A percentile compares a stretch with the other conserved stretches of the same genome.
phyloP scores from a whole-genome alignment of 2,888 invertebrate species.

The Caenorhabditis macrosperma region DNA sequence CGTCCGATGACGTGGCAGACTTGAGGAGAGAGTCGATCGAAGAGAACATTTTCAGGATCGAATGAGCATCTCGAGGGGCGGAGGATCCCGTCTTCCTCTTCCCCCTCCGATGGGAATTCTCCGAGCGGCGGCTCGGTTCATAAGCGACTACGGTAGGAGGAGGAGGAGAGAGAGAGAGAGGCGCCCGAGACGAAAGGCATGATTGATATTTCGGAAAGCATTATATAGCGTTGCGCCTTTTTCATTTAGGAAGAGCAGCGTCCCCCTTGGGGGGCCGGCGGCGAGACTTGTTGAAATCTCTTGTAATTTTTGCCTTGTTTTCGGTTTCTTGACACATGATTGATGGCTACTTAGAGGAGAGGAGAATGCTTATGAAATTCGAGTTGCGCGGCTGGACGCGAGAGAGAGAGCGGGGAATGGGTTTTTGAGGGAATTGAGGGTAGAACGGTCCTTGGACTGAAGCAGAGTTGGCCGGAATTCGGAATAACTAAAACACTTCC shows the following conservation, averaged over 20 bases:
- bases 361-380: slow-evolving; percentile 45
- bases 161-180: background rate
- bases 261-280: slow-evolving; percentile 22
- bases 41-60: slow-evolving; percentile 45
- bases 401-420: background rate
- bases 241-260: slow-evolving; percentile 39
- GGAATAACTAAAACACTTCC: too few species aligned
- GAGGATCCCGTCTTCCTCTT: background rate
- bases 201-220: slow-evolving; percentile 62
- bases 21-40: slow-evolving; percentile 56
- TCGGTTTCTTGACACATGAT: slow-evolving; percentile 51
- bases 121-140: slow-evolving; percentile 42
- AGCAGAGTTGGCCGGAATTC: too few species aligned
- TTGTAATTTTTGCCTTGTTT: slow-evolving; percentile 52
- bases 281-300: slow-evolving; percentile 43
- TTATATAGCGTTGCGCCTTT: slow-evolving; percentile 44
- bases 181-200: slow-evolving; percentile 20
- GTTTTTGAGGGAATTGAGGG: too few species aligned
- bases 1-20: background rate
- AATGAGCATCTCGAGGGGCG: slow-evolving; percentile 24
- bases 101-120: background rate
- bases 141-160: slow-evolving; percentile 61
- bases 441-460: too few species aligned
- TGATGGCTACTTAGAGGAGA: slow-evolving; percentile 46
- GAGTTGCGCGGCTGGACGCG: slow-evolving; percentile 30